A percentile compares a stretch with the other conserved stretches of the same genome.
Conservation (phyloP, 2,888 invertebrate genomes). For the Pammene fasciana region DNA sequence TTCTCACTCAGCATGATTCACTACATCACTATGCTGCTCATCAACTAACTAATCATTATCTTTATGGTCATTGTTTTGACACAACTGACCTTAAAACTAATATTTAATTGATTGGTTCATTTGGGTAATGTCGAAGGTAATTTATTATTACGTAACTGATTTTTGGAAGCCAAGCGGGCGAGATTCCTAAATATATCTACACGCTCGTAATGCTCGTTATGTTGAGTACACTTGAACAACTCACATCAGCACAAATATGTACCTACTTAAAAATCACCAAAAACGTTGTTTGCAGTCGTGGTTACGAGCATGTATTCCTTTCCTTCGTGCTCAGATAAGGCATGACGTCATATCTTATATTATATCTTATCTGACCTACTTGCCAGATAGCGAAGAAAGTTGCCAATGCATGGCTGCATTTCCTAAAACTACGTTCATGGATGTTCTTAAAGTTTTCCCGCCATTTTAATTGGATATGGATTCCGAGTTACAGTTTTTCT, state of each 20-base stretch:
- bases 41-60: constrained; percentile 1
- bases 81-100: not conserved
- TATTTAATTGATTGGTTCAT: not conserved
- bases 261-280: not conserved
- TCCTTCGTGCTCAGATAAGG: not conserved
- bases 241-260: no score
- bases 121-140: not conserved
- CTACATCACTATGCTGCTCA: not conserved
- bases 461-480: no score
- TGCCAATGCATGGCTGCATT: constrained; percentile 1
- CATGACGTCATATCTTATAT: constrained; percentile 17
- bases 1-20: not conserved
- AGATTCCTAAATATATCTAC: no score
- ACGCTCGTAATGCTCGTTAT: no score
- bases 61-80: constrained; percentile 6
- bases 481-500: no score
- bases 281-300: not conserved
- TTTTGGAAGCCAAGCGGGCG: no score
- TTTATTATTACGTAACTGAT: not conserved
- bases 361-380: constrained; percentile 13
- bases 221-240: no score
- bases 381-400: not conserved
- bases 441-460: not conserved
- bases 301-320: not conserved
- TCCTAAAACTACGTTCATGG: not conserved